These are phyloP conservation scores for Paedocypris micromegethes DNA, from an alignment of 2,797 vertebrate species.

Conservation along the genomic window DNA sequence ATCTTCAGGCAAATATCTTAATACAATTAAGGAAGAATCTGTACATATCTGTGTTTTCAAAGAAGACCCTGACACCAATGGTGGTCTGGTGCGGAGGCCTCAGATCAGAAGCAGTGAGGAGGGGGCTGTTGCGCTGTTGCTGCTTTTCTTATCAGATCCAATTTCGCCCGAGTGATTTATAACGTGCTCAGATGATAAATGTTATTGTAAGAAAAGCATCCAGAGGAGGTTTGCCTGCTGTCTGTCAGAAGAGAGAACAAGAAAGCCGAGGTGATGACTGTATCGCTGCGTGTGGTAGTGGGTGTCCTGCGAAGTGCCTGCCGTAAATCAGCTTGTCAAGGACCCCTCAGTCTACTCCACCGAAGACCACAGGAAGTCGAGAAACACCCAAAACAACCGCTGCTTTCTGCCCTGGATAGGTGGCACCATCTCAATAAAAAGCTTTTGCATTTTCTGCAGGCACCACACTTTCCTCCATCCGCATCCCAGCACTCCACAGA, in stretches of 20 bases:
- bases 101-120: conserved; percentile 56
- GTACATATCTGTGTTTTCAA: neutral
- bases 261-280: conserved; percentile 52
- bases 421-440: conserved; percentile 26
- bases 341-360: conserved; percentile 27
- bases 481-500: conserved; percentile 57
- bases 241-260: conserved; percentile 41
- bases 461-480: conserved; percentile 59
- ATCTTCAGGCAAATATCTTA: too few species aligned
- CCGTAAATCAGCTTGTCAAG: conserved; percentile 62
- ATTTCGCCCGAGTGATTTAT: conserved; percentile 73
- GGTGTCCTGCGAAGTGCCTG: conserved; percentile 58
- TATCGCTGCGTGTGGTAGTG: conserved; percentile 53
- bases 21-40: too few species aligned
- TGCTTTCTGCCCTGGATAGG: neutral
- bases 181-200: conserved; percentile 69
- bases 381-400: neutral
- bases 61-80: conserved; percentile 41
- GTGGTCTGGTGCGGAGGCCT: conserved; percentile 55
- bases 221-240: conserved; percentile 50
- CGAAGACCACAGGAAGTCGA: neutral
- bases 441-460: conserved; percentile 64
- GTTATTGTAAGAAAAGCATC: conserved; percentile 61
- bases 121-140: conserved; percentile 54
- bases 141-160: conserved; percentile 70